Base-by-base conservation (phyloP, 1,140 invertebrate genomes). In the Diabrotica virgifera region DNA sequence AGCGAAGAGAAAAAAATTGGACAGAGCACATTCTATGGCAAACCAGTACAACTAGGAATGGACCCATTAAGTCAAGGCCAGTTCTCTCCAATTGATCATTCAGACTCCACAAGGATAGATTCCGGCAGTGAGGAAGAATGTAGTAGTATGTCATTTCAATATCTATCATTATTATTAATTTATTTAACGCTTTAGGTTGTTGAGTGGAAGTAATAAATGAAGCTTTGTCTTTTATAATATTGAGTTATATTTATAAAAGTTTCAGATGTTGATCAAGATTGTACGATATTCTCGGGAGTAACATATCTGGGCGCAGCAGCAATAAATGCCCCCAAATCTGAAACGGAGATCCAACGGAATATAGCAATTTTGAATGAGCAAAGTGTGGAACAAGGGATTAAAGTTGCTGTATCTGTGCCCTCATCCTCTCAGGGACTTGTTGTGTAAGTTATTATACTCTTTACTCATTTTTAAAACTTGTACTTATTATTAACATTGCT, bases 261-360 rank as follows among this genome's bases (percentile, higher is more conserved):
- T 74, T 88, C 89, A 69, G 89, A 92, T 78, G 86, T 90, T 56
- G 87, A 91, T 77, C 91, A 93, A 79, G 91, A 95, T 66, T 94
- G 92, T 74, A 94, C 92, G 60, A 87, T 96, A 72, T 98, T 97
- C 79, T 90, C 94, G 78, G 91, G 94, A 12, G 92, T 99, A 36
- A 94, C 92, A 59, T 99, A 98, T 82, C 83, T 99, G 63, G 96
- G 97, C 38, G 92, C 93, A 9, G 92, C 95, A 53, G 88, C 89
- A 63, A 96, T 99, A 65, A 94, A 94, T 79, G 92, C 94, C 5
- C 95, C 96, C 5, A 90, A 95, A 78, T 96, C 91, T 57, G 95
- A 98, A 81, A 82, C 82, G n/a, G 97, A 99, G 84, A 97, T 99
- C 68, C 94, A 96, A 78, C 85, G 90, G 51, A 97, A 97, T 75